Conservation (phyloP, 2,113 vertebrate species). For the Ascaphus truei region DNA sequence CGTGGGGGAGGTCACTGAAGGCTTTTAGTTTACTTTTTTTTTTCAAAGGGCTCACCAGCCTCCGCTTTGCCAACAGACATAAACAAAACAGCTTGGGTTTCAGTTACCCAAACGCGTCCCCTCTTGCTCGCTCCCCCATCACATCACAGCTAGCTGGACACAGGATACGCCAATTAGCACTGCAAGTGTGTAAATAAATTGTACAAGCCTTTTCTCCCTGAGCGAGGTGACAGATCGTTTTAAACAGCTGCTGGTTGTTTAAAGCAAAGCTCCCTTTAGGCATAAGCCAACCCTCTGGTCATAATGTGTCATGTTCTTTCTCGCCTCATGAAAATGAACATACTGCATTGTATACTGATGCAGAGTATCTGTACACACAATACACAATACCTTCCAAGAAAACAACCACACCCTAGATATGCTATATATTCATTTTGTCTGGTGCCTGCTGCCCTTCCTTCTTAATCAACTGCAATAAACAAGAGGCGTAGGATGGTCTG, state of each 20-base stretch:
- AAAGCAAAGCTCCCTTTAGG: background rate
- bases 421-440: too few relatives aligned
- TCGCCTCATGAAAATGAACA: background rate
- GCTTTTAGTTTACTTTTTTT: slow-evolving; percentile 6
- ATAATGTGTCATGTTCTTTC: background rate
- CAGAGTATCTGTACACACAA: too few relatives aligned
- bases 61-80: slow-evolving; percentile 41
- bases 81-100: slow-evolving; percentile 39
- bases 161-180: slow-evolving; percentile 44
- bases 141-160: slow-evolving; percentile 39
- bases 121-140: slow-evolving; percentile 33
- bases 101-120: slow-evolving; percentile 48
- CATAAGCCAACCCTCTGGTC: background rate
- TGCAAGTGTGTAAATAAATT: slow-evolving; percentile 46
- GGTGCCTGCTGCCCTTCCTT: too few relatives aligned
- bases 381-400: too few relatives aligned
- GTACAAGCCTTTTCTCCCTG: slow-evolving; percentile 21
- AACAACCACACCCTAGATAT: too few relatives aligned
- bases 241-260: slow-evolving; percentile 34
- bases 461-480: too few relatives aligned
- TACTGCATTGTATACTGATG: too few relatives aligned
- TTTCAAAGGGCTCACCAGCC: background rate
- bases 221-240: slow-evolving; percentile 29
- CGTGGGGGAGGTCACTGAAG: background rate
- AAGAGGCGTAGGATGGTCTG: too few relatives aligned